Conservation (phyloP, 2,797 vertebrate species). For the Cynodonichthys magdalenae region DNA sequence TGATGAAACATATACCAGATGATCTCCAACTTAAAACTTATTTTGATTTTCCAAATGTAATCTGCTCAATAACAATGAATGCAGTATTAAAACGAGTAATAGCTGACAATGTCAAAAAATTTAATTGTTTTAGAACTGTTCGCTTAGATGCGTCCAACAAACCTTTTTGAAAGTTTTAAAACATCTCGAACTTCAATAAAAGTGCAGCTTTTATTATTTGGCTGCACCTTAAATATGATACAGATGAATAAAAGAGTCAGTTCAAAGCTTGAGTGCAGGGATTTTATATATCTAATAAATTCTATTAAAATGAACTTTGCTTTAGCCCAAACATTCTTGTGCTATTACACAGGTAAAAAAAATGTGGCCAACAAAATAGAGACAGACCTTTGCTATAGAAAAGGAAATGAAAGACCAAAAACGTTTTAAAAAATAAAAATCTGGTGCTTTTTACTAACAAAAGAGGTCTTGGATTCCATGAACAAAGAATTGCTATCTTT, state of each 20-base stretch:
- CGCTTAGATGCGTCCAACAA: background rate
- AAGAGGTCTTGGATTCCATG: background rate
- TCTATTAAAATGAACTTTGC: background rate
- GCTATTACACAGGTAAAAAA: background rate
- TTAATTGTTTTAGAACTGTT: conserved; percentile 1
- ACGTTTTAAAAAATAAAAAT: background rate
- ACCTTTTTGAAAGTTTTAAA: background rate
- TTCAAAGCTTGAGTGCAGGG: too few relatives aligned
- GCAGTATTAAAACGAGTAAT: conserved; percentile 4
- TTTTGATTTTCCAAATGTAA: background rate
- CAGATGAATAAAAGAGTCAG: background rate
- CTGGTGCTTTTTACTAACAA: background rate
- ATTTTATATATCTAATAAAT: too few relatives aligned
- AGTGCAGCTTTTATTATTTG: background rate
- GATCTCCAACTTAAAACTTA: conserved; percentile 1
- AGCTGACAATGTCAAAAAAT: conserved; percentile 18
- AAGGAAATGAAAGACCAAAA: background rate
- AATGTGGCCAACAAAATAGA: background rate
- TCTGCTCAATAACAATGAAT: background rate
- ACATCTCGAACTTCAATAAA: background rate
- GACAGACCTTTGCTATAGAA: background rate
- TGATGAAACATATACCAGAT: conserved; percentile 1
- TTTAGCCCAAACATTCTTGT: background rate
- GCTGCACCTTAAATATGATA: background rate
- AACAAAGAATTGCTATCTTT: too few relatives aligned